A percentile compares a stretch with the other conserved stretches of the same genome.
Evolutionary conservation across 2,888 invertebrate species (phyloP).

Genomic region (Eilema sororculum): DNA sequence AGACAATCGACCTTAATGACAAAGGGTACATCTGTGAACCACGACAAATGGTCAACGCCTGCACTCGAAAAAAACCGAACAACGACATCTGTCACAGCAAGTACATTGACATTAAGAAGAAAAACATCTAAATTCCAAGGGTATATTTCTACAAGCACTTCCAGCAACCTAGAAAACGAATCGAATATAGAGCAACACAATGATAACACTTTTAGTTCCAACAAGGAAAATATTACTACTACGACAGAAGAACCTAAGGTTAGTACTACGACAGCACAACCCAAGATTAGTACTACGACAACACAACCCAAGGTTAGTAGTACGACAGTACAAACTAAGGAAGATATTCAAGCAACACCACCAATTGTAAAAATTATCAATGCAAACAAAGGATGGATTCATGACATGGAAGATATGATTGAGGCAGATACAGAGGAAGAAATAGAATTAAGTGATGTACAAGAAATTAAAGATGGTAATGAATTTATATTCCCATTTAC

Average conservation of each 20-base stretch:
- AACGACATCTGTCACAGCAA: conserved; percentile 45
- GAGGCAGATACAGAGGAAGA: conserved; percentile 43
- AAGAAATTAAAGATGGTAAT: conserved; percentile 65
- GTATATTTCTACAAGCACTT: conserved; percentile 68
- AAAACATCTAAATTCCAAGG: conserved; percentile 82
- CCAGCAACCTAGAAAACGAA: conserved; percentile 55
- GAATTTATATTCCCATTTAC: conserved; percentile 70
- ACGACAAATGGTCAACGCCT: conserved; percentile 74
- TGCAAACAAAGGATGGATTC: conserved; percentile 48
- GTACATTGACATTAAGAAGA: conserved; percentile 63
- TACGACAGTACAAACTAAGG: conserved; percentile 41
- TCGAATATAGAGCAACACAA: conserved; percentile 59
- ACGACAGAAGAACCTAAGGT: conserved; percentile 36
- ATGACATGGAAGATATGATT: conserved; percentile 27
- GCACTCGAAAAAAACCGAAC: conserved; percentile 59
- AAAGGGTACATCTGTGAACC: conserved; percentile 82
- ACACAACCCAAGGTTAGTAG: conserved; percentile 33
- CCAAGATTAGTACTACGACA: conserved; percentile 36
- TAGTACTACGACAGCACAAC: conserved; percentile 36
- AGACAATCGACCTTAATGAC: conserved; percentile 77
- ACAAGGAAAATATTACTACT: conserved; percentile 40
- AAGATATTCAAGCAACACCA: conserved; percentile 45
- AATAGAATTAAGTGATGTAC: conserved; percentile 38
- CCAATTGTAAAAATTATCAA: conserved; percentile 54
- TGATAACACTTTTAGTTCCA: conserved; percentile 51